phyloP scores from a whole-genome alignment of 2,888 invertebrate genomes.

The Heliconius hortense region DNA sequence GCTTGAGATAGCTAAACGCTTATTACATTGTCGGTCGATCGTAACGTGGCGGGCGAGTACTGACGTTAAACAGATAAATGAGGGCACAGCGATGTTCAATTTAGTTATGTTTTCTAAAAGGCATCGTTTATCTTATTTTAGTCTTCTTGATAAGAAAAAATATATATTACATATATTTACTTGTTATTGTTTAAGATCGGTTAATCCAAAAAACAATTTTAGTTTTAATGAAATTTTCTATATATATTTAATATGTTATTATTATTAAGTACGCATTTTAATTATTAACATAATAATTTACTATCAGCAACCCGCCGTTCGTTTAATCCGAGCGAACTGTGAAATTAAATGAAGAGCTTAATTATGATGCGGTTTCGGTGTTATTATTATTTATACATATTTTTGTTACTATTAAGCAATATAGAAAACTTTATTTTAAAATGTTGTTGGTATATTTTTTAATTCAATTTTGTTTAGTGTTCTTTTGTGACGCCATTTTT shows the following conservation, averaged over 20 bases:
- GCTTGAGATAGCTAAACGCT: constrained; percentile 7
- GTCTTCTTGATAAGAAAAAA: background rate
- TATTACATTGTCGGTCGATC: background rate
- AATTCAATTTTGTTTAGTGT: no score
- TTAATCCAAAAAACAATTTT: background rate
- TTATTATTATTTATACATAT: constrained; percentile 1
- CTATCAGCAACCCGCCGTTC: constrained; percentile 10
- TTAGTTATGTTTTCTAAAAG: constrained; percentile 7
- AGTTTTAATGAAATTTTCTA: background rate
- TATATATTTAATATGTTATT: background rate
- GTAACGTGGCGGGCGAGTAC: background rate
- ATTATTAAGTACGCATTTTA: constrained; percentile 14
- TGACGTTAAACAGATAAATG: constrained; percentile 7
- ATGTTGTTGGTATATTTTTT: background rate
- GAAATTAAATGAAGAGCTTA: constrained; percentile 19
- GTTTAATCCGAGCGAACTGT: constrained; percentile 13
- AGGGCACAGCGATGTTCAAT: constrained; percentile 9
- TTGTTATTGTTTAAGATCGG: background rate
- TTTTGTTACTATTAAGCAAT: background rate
- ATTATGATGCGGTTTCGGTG: constrained; percentile 10
- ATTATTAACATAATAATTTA: background rate
- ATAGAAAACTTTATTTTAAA: background rate
- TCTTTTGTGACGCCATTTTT: background rate
- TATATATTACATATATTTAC: background rate
- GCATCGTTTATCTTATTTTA: background rate